Percentiles rank a stretch among this genome's conserved stretches.
These are phyloP conservation scores for Megaptera novaeangliae DNA, from an alignment of 2,113 vertebrate species.

Conservation along the genomic window DNA sequence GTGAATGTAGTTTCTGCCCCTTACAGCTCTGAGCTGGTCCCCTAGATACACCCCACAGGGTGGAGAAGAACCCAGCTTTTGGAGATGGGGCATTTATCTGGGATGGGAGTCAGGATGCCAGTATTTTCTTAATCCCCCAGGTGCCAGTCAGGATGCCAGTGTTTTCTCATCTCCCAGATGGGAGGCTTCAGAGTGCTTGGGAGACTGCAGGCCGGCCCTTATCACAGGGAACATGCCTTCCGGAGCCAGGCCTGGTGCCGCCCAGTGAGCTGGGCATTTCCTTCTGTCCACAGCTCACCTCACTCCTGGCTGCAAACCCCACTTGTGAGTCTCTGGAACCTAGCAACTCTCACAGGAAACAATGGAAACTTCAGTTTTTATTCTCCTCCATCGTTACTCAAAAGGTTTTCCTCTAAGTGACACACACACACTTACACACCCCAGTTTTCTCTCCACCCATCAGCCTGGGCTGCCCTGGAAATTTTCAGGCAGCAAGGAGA, in stretches of 20 bases:
- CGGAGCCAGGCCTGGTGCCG: constrained; percentile 20
- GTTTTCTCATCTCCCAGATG: not conserved
- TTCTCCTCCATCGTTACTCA: constrained; percentile 56
- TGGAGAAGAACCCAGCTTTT: not conserved
- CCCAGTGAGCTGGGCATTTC: constrained; percentile 52
- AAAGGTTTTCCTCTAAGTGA: constrained; percentile 38
- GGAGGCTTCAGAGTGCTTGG: not conserved
- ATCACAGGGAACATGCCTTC: constrained; percentile 51
- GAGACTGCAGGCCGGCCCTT: not conserved
- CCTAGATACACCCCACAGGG: not conserved
- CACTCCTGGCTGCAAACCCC: constrained; percentile 40
- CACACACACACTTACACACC: not conserved
- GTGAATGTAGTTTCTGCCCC: not conserved
- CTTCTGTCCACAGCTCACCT: constrained; percentile 67
- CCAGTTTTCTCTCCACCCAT: constrained; percentile 10
- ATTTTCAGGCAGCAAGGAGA: constrained; percentile 21
- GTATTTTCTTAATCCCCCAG: not conserved
- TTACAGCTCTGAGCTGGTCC: not conserved
- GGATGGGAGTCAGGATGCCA: not conserved
- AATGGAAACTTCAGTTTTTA: constrained; percentile 67
- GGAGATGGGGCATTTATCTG: not conserved
- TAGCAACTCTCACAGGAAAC: constrained; percentile 67
- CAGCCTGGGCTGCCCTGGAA: constrained; percentile 30
- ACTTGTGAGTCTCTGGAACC: constrained; percentile 46
- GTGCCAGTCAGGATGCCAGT: not conserved